A percentile compares a stretch with the other conserved stretches of the same genome.
Conservation (phyloP, 2,113 vertebrate genomes). For the Sinocyclocheilus rhinocerous region DNA sequence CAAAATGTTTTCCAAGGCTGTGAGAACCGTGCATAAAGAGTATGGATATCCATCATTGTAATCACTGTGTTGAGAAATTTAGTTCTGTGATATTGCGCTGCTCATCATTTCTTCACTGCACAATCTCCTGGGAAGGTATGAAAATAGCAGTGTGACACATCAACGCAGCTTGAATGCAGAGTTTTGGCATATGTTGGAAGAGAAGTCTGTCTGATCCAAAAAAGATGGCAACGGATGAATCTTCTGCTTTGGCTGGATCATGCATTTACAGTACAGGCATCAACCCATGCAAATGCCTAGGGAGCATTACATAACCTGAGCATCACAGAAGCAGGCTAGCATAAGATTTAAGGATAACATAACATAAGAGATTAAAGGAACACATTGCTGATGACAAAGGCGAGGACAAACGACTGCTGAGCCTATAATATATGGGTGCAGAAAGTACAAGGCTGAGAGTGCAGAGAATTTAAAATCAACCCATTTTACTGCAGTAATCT, state of each 20-base stretch:
- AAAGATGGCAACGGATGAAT: slow-evolving; percentile 12
- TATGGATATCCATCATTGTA: background rate
- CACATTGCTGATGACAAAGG: slow-evolving; percentile 25
- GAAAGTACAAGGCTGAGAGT: background rate
- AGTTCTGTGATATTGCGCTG: background rate
- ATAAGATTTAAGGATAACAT: slow-evolving; percentile 41
- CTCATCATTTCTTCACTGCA: slow-evolving; percentile 40
- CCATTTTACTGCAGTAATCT: background rate
- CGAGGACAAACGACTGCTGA: background rate
- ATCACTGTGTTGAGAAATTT: slow-evolving; percentile 14
- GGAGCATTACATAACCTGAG: slow-evolving; percentile 25
- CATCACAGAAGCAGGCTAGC: background rate
- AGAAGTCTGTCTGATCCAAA: slow-evolving; percentile 29
- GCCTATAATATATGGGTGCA: background rate
- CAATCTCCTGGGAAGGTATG: slow-evolving; percentile 44
- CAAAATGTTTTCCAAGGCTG: background rate
- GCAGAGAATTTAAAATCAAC: background rate
- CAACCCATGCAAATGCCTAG: slow-evolving; percentile 37
- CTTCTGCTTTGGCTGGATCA: slow-evolving; percentile 31
- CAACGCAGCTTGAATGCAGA: slow-evolving; percentile 46
- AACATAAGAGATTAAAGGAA: slow-evolving; percentile 37
- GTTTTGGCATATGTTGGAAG: slow-evolving; percentile 45
- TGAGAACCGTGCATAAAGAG: background rate
- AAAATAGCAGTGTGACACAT: slow-evolving; percentile 44
- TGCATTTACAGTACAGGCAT: slow-evolving; percentile 39